These are phyloP conservation scores for Napeogenes sylphis DNA, from an alignment of 2,888 invertebrate species.

Conservation along the genomic window DNA sequence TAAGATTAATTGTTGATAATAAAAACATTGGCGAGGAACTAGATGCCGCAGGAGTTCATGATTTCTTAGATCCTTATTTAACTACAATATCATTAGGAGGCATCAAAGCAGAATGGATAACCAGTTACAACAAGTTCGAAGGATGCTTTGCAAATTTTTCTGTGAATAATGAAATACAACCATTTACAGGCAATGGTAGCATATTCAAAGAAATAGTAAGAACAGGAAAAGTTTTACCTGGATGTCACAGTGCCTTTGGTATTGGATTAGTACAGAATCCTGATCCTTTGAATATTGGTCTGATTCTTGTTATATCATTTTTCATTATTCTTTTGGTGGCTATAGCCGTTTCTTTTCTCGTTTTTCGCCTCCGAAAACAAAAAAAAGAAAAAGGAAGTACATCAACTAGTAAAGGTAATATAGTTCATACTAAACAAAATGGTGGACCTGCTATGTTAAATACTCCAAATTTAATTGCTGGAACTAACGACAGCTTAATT, in stretches of 20 bases:
- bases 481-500: slow-evolving; percentile 83
- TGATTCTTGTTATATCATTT: slow-evolving; percentile 95
- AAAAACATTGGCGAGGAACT: slow-evolving; percentile 88
- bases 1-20: slow-evolving; percentile 85
- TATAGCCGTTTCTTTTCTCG: slow-evolving; percentile 93
- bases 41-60: slow-evolving; percentile 91
- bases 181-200: slow-evolving; percentile 91
- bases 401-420: slow-evolving; percentile 79
- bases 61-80: slow-evolving; percentile 94
- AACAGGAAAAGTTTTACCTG: slow-evolving; percentile 84
- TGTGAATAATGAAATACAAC: slow-evolving; percentile 92
- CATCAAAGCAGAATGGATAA: slow-evolving; percentile 79
- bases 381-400: slow-evolving; percentile 89
- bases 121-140: slow-evolving; percentile 83
- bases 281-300: slow-evolving; percentile 93
- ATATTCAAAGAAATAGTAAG: slow-evolving; percentile 84
- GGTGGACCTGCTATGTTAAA: slow-evolving; percentile 84
- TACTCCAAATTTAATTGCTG: slow-evolving; percentile 81
- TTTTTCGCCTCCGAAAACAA: slow-evolving; percentile 91
- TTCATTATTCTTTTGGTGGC: slow-evolving; percentile 93
- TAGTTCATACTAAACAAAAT: slow-evolving; percentile 87
- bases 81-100: slow-evolving; percentile 89
- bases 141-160: slow-evolving; percentile 94
- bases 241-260: slow-evolving; percentile 87
- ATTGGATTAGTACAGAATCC: slow-evolving; percentile 87